phyloP scores from a whole-genome alignment of 2,113 vertebrate genomes.

The Gymnobelideus leadbeateri region DNA sequence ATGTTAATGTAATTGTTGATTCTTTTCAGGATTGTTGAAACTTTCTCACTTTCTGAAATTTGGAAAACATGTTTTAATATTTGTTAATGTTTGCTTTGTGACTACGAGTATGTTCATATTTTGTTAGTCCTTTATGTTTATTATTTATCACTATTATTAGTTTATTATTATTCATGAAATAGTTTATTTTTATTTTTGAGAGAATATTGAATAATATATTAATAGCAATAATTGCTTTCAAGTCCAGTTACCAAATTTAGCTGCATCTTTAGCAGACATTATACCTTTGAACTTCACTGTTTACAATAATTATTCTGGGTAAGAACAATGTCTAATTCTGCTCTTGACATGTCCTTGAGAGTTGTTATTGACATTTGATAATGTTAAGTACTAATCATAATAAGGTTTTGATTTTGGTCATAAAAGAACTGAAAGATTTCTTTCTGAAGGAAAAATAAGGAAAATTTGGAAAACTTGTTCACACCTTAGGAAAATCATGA shows the following conservation, averaged over 20 bases:
- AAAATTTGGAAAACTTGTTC: neutral
- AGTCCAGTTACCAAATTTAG: neutral
- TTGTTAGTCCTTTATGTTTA: constrained; percentile 32
- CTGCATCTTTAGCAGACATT: neutral
- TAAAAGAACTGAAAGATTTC: neutral
- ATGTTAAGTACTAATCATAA: neutral
- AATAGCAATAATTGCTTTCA: constrained; percentile 24
- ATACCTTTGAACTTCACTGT: neutral
- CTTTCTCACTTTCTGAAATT: constrained; percentile 39
- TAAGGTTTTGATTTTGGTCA: no score
- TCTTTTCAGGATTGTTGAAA: constrained; percentile 48
- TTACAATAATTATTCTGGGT: neutral
- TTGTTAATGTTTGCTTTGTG: constrained; percentile 50
- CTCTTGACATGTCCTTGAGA: neutral
- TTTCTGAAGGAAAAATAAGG: neutral
- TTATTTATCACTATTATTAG: constrained; percentile 37
- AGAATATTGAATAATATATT: constrained; percentile 46
- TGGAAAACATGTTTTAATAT: constrained; percentile 49
- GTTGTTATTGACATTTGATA: neutral
- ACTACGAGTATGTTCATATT: constrained; percentile 43
- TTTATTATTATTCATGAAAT: constrained; percentile 40
- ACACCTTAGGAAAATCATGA: no score
- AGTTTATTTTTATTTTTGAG: constrained; percentile 44
- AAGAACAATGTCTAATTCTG: neutral
- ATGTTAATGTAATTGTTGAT: constrained; percentile 73